Evolutionary conservation across 2,113 vertebrate genomes (phyloP), one percentile per base, ranked within the genome.

Genomic region (Thamnaconus septentrionalis): DNA sequence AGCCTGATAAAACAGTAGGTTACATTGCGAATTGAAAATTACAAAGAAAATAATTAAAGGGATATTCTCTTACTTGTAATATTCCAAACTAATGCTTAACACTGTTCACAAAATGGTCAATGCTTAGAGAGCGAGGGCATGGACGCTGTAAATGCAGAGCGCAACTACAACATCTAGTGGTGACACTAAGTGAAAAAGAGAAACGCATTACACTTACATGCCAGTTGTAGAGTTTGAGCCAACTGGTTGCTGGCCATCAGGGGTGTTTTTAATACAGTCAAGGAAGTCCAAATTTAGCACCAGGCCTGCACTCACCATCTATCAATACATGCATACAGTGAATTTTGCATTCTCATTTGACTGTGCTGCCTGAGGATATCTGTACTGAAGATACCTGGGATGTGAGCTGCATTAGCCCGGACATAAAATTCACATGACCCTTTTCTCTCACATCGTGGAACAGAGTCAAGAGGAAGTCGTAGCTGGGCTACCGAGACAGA

Each of bases 241-340:
- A 79, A 93, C 89, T 7, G 83, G 80, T 56, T 91, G 87, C 61
- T 94, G 56, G 61, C 92, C 84, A 41, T 90, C 85, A 48, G 96
- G 90, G 12, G 91, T 85, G 53, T 87, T 89, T 87, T 91, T 68
- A 54, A 97, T 84, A 79, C 55, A 73, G 61, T 93, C 90, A 45
- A 94, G 89, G 72, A 94, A 90, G 48, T 93, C 92, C 78, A 84
- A 69, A 52, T 87, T 89, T 79, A 94, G 87, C 46, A 85, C 81
- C 61, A 95, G 87, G 18, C 95, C 95, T 53, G 85, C 88, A 58
- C 90, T 89, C 52, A 89, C 53, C 61, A 96, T 89, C 96, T 98
- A 76, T 44, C 7, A 59, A 59, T 31, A 78, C 8, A 68, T 7
- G 65, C 3, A 50, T 4, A 71, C 43, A 50, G 11, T 45, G 3